phyloP scores from a whole-genome alignment of 2,113 vertebrate species.

The Sylvia atricapilla region DNA sequence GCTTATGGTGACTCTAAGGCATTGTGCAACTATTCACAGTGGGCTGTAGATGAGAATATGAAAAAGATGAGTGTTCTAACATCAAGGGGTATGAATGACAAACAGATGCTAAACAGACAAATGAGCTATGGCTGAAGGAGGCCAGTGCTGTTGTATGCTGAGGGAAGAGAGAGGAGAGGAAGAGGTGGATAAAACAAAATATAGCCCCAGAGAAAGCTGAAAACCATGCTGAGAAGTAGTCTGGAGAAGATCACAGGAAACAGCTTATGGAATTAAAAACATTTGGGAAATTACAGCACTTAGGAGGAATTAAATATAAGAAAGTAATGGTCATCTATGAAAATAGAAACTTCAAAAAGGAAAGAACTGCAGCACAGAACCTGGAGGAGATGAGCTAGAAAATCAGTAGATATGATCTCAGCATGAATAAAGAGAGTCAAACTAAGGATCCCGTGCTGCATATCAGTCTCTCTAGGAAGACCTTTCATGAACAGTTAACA shows the following conservation, averaged over 20 bases:
- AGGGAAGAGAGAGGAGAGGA: slow-evolving; percentile 55
- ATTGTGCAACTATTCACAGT: slow-evolving; percentile 51
- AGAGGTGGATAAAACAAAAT: slow-evolving; percentile 62
- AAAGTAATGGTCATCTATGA: slow-evolving; percentile 54
- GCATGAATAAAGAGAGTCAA: not conserved
- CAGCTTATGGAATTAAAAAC: slow-evolving; percentile 62
- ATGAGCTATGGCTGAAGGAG: slow-evolving; percentile 67
- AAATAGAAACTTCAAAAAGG: slow-evolving; percentile 44
- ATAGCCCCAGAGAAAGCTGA: slow-evolving; percentile 56
- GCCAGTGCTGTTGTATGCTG: slow-evolving; percentile 36
- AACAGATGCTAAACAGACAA: slow-evolving; percentile 71
- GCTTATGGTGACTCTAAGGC: not conserved
- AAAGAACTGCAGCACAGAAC: slow-evolving; percentile 23
- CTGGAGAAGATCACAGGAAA: slow-evolving; percentile 62
- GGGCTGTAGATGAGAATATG: slow-evolving; percentile 60
- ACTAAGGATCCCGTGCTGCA: not conserved
- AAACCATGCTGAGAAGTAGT: slow-evolving; percentile 51
- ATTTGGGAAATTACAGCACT: slow-evolving; percentile 57
- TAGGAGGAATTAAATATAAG: slow-evolving; percentile 57
- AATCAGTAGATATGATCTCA: slow-evolving; percentile 34
- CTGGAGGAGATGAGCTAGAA: slow-evolving; percentile 35
- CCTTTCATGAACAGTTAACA: slow-evolving; percentile 35
- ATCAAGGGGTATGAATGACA: slow-evolving; percentile 68
- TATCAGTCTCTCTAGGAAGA: not conserved
- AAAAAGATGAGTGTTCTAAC: slow-evolving; percentile 69